These are phyloP conservation scores for Oncorhynchus gorbuscha DNA, from an alignment of 2,113 vertebrate species.

Conservation along the genomic window DNA sequence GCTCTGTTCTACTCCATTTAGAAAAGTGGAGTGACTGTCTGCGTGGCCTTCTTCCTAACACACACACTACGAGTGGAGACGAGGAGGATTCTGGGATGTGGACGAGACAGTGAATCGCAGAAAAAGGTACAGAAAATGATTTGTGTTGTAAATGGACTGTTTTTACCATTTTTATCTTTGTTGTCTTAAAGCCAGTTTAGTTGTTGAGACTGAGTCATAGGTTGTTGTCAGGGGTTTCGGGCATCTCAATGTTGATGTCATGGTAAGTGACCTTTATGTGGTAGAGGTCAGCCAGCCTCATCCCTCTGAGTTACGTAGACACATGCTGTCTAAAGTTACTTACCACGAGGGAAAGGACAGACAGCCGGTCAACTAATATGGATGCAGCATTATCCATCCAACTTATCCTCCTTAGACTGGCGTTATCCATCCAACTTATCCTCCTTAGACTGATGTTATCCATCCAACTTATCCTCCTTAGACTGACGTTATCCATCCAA, in stretches of 20 bases:
- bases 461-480: no score
- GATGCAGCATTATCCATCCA: slow-evolving; percentile 20
- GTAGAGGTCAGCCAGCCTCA: slow-evolving; percentile 20
- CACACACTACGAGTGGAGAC: background rate
- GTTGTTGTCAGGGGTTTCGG: slow-evolving; percentile 11
- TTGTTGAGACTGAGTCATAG: background rate
- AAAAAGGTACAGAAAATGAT: slow-evolving; percentile 34
- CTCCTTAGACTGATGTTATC: no score
- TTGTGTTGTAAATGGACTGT: background rate
- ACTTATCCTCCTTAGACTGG: no score
- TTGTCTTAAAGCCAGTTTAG: background rate
- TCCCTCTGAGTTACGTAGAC: slow-evolving; percentile 44
- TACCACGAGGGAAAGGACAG: background rate
- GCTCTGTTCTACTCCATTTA: no score
- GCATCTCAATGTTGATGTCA: slow-evolving; percentile 19
- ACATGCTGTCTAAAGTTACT: slow-evolving; percentile 17
- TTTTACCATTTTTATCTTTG: background rate
- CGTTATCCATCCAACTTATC: no score
- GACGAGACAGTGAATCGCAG: background rate
- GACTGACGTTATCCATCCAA: no score
- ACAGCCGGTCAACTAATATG: slow-evolving; percentile 30
- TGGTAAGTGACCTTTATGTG: slow-evolving; percentile 41
- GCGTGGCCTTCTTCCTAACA: slow-evolving; percentile 14
- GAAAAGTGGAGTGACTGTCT: background rate
- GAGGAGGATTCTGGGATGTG: background rate